phyloP scores from a whole-genome alignment of 2,113 vertebrate genomes.

The Tringa solitaria region DNA sequence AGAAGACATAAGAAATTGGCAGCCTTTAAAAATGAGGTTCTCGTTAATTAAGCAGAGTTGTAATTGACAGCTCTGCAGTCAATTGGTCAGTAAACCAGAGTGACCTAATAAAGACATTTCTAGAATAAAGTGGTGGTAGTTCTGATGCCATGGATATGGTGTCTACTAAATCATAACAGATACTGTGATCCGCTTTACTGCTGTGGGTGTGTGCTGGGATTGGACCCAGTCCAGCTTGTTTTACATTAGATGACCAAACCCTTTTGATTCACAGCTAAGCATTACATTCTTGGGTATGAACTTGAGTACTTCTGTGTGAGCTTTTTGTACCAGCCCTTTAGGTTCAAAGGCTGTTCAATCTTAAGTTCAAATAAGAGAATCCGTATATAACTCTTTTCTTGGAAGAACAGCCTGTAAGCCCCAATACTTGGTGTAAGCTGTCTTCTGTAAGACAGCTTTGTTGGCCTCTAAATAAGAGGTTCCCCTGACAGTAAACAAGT shows the following conservation, averaged over 20 bases:
- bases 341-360: neutral
- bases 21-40: neutral
- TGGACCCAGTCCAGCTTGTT: neutral
- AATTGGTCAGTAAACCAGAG: neutral
- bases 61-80: neutral
- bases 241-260: neutral
- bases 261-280: neutral
- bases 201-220: neutral
- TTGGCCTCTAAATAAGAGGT: neutral
- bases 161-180: neutral
- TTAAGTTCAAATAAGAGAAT: neutral
- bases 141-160: neutral
- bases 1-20: neutral
- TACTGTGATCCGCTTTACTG: neutral
- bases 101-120: neutral
- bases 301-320: neutral
- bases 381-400: neutral
- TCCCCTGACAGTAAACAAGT: neutral
- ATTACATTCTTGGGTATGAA: neutral
- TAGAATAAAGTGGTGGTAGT: neutral
- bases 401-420: neutral
- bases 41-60: neutral
- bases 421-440: neutral
- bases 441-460: neutral
- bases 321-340: neutral